These are phyloP conservation scores for Pelobates cultripes DNA, from an alignment of 2,797 vertebrate species.

Conservation along the genomic window DNA sequence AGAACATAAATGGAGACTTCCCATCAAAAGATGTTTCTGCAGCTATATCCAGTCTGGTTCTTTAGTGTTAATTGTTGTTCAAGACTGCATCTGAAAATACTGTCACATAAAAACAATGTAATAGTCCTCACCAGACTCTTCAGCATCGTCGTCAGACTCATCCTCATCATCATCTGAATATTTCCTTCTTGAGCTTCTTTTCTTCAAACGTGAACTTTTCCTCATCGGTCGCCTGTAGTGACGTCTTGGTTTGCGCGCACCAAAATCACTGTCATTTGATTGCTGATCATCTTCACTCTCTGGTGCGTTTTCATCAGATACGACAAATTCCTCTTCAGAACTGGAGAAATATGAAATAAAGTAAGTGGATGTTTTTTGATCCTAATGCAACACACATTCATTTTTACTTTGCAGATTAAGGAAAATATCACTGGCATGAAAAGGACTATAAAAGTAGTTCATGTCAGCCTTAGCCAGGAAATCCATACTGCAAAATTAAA, in stretches of 20 bases:
- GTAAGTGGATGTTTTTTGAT: neutral
- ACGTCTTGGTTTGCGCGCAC: constrained; percentile 72
- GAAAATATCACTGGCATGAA: neutral
- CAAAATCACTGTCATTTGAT: constrained; percentile 82
- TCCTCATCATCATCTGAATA: constrained; percentile 83
- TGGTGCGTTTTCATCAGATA: constrained; percentile 82
- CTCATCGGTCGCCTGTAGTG: constrained; percentile 69
- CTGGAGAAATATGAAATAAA: constrained; percentile 62
- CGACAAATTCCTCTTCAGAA: constrained; percentile 89
- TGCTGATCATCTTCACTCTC: constrained; percentile 86
- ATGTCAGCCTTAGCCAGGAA: too few relatives aligned
- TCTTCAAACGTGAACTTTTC: constrained; percentile 72
- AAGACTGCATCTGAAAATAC: too few relatives aligned
- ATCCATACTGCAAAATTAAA: too few relatives aligned
- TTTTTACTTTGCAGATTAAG: too few relatives aligned
- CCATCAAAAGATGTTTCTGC: too few relatives aligned
- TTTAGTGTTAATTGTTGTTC: too few relatives aligned
- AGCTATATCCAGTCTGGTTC: too few relatives aligned
- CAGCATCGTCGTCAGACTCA: constrained; percentile 79
- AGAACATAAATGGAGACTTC: too few relatives aligned
- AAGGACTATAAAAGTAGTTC: too few relatives aligned
- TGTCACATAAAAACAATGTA: too few relatives aligned
- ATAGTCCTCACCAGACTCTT: neutral
- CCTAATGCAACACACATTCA: too few relatives aligned
- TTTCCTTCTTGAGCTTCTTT: constrained; percentile 76